Evolutionary conservation across 2,888 invertebrate genomes (phyloP).

Genomic region (Malacosoma neustria): DNA sequence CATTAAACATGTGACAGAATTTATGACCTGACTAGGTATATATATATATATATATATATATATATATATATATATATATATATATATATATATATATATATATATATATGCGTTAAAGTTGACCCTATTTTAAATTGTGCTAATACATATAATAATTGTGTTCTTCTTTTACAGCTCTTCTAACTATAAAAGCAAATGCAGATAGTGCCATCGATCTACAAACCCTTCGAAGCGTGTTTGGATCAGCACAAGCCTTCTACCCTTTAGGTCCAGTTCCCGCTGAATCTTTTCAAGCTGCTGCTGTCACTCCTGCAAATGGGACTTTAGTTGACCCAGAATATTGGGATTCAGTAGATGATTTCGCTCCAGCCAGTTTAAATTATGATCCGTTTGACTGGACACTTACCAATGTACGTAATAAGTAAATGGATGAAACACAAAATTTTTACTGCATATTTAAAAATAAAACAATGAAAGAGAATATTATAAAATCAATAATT

Average conservation of each 20-base stretch:
- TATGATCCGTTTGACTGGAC: constrained; percentile 81
- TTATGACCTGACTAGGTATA: no score
- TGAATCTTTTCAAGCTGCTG: constrained; percentile 23
- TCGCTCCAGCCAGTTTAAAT: constrained; percentile 31
- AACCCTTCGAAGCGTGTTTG: constrained; percentile 35
- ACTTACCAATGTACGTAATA: constrained; percentile 74
- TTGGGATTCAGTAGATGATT: constrained; percentile 33
- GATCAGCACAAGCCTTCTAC: constrained; percentile 13
- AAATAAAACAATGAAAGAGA: no score
- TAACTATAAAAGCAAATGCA: constrained; percentile 19
- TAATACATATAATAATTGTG: no score
- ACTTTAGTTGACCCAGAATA: constrained; percentile 34
- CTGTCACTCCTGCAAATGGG: constrained; percentile 28
- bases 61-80: no score
- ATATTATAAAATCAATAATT: no score
- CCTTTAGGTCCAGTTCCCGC: constrained; percentile 3
- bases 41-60: no score
- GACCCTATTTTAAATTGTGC: no score
- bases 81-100: no score
- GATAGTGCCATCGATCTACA: constrained; percentile 21
- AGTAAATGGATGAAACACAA: no score
- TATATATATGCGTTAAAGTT: no score
- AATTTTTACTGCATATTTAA: no score
- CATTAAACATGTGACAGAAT: no score
- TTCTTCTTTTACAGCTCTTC: constrained; percentile 20